These are phyloP conservation scores for Dinocampus coccinellae DNA, from an alignment of 2,888 invertebrate genomes.

Conservation along the genomic window DNA sequence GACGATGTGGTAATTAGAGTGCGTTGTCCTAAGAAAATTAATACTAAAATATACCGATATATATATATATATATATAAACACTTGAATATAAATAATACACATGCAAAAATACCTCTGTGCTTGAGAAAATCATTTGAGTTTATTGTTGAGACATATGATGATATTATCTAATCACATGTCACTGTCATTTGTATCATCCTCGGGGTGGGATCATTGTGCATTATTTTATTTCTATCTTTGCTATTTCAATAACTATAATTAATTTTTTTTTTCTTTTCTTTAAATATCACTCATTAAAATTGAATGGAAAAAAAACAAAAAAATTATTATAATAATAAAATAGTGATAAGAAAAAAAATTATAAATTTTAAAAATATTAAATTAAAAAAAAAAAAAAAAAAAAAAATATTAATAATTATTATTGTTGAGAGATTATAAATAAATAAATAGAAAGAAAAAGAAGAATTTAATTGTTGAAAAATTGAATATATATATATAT, in stretches of 20 bases:
- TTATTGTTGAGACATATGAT: conserved; percentile 46
- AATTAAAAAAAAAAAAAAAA: too few relatives aligned
- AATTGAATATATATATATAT: too few relatives aligned
- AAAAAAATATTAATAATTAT: too few relatives aligned
- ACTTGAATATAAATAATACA: too few relatives aligned
- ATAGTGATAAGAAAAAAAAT: too few relatives aligned
- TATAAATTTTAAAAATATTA: too few relatives aligned
- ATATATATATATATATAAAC: too few relatives aligned
- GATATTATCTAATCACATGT: conserved; percentile 45
- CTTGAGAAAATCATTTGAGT: background rate
- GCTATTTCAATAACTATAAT: too few relatives aligned
- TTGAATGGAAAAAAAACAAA: background rate
- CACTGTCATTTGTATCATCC: background rate
- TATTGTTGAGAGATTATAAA: background rate
- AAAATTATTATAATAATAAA: too few relatives aligned
- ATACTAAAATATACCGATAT: background rate
- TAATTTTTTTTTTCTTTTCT: too few relatives aligned
- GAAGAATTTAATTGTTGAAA: background rate
- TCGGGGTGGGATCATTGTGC: background rate
- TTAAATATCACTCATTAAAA: too few relatives aligned
- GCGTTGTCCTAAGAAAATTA: conserved; percentile 23
- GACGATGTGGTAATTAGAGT: conserved; percentile 46
- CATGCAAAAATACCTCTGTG: background rate
- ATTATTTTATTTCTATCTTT: background rate
- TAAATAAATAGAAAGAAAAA: background rate